Percentiles rank a stretch among this genome's conserved stretches.
These are phyloP conservation scores for Nothoprocta pentlandii DNA, from an alignment of 2,113 vertebrate genomes.

Conservation along the genomic window DNA sequence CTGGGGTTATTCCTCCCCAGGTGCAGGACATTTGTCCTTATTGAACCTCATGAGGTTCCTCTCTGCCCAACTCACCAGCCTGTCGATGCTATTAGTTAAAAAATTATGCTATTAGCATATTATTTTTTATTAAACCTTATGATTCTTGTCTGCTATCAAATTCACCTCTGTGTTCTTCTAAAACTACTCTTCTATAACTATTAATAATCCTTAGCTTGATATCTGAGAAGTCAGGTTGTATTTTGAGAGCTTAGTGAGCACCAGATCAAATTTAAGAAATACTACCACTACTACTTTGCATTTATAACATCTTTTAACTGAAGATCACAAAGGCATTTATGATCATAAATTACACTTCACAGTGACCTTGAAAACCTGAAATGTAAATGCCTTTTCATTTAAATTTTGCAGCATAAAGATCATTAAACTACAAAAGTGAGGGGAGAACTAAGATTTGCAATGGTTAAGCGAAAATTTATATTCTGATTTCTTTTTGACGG, in stretches of 20 bases:
- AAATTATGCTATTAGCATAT: neutral
- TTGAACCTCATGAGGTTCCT: no score
- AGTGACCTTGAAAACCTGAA: conserved; percentile 2
- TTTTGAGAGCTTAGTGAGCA: neutral
- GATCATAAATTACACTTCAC: neutral
- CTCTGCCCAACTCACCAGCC: no score
- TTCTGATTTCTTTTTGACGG: neutral
- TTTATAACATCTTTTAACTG: neutral
- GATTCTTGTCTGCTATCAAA: neutral
- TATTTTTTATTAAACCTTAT: neutral
- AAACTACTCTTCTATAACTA: neutral
- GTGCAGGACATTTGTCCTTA: no score
- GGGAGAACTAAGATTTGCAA: neutral
- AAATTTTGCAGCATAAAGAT: neutral
- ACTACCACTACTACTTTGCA: neutral
- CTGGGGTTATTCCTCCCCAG: no score
- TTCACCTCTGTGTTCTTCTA: neutral
- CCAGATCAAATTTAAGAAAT: neutral
- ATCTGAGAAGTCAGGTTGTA: neutral
- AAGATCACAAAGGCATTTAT: neutral
- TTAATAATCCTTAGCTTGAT: neutral
- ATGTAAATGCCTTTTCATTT: neutral
- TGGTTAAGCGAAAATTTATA: neutral
- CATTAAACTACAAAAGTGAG: neutral
- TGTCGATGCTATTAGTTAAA: no score